Evolutionary conservation across 1,140 invertebrate genomes (phyloP).

Genomic region (Diorhabda carinulata): DNA sequence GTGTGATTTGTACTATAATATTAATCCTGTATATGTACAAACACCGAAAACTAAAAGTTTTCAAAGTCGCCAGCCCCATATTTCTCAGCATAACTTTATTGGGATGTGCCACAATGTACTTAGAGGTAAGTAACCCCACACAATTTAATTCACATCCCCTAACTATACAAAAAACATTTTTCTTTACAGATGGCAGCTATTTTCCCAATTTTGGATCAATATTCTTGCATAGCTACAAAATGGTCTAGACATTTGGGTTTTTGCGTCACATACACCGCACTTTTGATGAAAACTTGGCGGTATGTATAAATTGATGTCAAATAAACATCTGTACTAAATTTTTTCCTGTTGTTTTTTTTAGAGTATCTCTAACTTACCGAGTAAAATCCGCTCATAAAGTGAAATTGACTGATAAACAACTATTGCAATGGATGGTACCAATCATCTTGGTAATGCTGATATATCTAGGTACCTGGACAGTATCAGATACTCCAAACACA

Average conservation of each 20-base stretch:
- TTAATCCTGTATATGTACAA: slow-evolving; percentile 75
- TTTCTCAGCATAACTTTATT: slow-evolving; percentile 83
- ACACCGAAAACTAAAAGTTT: slow-evolving; percentile 78
- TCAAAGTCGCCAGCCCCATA: slow-evolving; percentile 85
- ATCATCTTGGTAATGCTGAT: slow-evolving; percentile 83
- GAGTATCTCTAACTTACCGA: slow-evolving; percentile 89
- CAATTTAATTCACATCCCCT: not conserved
- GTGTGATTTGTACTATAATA: slow-evolving; percentile 68
- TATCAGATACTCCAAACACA: slow-evolving; percentile 73
- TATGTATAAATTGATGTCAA: slow-evolving; percentile 42
- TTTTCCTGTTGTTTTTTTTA: slow-evolving; percentile 44
- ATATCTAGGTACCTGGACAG: slow-evolving; percentile 84
- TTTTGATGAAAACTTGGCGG: slow-evolving; percentile 92
- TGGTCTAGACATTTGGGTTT: slow-evolving; percentile 90
- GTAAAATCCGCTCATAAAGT: slow-evolving; percentile 90
- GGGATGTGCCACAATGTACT: slow-evolving; percentile 86
- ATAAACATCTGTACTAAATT: too few relatives aligned
- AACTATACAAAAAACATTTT: not conserved
- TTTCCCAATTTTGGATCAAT: slow-evolving; percentile 76
- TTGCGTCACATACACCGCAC: slow-evolving; percentile 83
- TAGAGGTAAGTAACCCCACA: slow-evolving; percentile 61
- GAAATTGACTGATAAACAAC: slow-evolving; percentile 84
- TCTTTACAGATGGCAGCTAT: slow-evolving; percentile 79
- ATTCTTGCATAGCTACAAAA: slow-evolving; percentile 82
- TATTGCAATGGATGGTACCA: slow-evolving; percentile 88